Evolutionary conservation across 2,888 invertebrate genomes (phyloP), one percentile per base, ranked within the genome.

Genomic region (Venusia cambrica): DNA sequence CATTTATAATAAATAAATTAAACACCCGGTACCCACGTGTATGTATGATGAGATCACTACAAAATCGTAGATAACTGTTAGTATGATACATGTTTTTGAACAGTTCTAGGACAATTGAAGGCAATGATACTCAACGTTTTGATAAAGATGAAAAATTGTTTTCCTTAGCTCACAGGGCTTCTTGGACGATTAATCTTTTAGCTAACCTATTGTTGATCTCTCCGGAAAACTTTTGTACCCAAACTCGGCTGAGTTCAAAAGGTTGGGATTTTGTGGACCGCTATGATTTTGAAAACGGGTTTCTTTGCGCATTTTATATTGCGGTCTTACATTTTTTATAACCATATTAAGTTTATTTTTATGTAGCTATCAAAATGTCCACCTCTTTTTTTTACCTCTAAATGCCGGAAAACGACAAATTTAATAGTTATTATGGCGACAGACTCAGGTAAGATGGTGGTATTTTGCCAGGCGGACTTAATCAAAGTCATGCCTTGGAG

Each of bases 131-230:
- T 64, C 62, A 71, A 64, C 71, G 58, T 77, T 83, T 81, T 79
- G 81, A 81, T 81, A 81, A 77, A 83, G 73, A 85, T 84, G 83
- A 85, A 84, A 84, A 85, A 84, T 85, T 77, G 73, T 77, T 76
- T 68, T 67, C 71, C 57, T 51, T 55, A 62, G 73, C 76, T 74
- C 71, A 72, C 64, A 62, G 63, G 74, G 75, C 69, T 79, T 66
- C 77, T 75, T 65, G 56, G 68, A 74, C 80, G 78, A 87, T 87
- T 85, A 87, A 87, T 87, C 85, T 84, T 81, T 68, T 68, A 66
- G 64, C 64, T 62, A 64, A 74, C 72, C 79, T 71, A 83, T 85
- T 85, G 85, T 85, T 74, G 68, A 70, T 71, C 74, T 62, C 73
- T 47, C 51, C 62, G 62, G 69, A 62, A 62, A 73, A 81, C 76